Percentiles rank a stretch among this genome's conserved stretches.
phyloP scores from a whole-genome alignment of 92 coral and sea anemone genomes.

The Zoanthus gigantus region DNA sequence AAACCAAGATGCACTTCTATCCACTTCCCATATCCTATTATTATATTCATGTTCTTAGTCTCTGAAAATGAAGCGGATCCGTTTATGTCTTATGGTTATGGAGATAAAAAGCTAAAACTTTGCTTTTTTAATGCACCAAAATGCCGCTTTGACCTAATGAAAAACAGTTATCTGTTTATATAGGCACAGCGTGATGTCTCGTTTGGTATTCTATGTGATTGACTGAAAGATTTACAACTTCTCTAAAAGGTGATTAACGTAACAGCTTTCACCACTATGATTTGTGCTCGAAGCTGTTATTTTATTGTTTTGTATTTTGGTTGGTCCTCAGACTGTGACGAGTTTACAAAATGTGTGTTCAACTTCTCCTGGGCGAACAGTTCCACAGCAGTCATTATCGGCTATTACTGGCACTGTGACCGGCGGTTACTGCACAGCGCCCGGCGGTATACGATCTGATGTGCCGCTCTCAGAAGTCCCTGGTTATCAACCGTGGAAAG shows the following conservation, averaged over 20 bases:
- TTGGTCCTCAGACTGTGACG: conserved; percentile 73
- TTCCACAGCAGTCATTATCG: conserved; percentile 74
- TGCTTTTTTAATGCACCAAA: conserved; percentile 63
- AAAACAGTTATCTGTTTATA: conserved; percentile 47
- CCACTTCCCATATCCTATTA: no score
- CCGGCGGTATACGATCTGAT: conserved; percentile 83
- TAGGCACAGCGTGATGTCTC: conserved; percentile 42
- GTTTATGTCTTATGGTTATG: conserved; percentile 36
- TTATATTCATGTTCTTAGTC: no score
- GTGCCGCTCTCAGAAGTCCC: conserved; percentile 82
- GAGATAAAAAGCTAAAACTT: conserved; percentile 49
- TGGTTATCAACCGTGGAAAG: conserved; percentile 99
- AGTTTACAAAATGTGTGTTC: conserved; percentile 79
- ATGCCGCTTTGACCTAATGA: conserved; percentile 42
- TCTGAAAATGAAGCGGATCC: background rate
- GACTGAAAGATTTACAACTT: conserved; percentile 11
- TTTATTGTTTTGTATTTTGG: conserved; percentile 39
- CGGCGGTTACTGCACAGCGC: conserved; percentile 71
- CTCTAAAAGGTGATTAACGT: conserved; percentile 27
- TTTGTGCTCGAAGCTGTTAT: background rate
- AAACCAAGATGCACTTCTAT: background rate
- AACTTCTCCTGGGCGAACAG: conserved; percentile 60
- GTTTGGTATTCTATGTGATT: conserved; percentile 35
- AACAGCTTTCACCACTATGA: background rate
- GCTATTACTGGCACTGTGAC: conserved; percentile 85